Evolutionary conservation across 2,113 vertebrate genomes (phyloP).

Genomic region (Pithys albifrons): DNA sequence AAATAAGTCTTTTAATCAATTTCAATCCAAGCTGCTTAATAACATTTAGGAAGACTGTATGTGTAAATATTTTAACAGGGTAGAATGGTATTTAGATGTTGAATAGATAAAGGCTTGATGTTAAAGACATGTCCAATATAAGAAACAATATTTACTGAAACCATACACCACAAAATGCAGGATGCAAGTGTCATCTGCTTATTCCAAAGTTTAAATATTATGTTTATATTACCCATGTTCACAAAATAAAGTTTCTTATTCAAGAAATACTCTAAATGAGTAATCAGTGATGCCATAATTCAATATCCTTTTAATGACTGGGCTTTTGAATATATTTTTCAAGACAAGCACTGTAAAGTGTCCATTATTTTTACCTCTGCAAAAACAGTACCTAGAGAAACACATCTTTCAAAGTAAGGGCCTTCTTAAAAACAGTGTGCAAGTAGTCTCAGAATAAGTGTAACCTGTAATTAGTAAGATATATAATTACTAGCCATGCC

Average conservation of each 20-base stretch:
- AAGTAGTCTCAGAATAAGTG: background rate
- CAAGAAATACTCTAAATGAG: background rate
- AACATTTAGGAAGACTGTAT: background rate
- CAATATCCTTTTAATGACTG: background rate
- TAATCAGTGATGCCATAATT: background rate
- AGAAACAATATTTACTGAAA: background rate
- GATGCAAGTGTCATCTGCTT: background rate
- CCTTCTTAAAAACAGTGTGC: background rate
- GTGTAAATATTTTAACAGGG: background rate
- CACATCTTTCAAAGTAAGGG: background rate
- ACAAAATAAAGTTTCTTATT: background rate
- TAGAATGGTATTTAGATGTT: background rate
- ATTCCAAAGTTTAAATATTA: background rate
- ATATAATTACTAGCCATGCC: background rate
- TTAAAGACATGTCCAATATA: background rate
- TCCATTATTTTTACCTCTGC: background rate
- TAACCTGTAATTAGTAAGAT: background rate
- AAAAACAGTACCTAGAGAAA: background rate
- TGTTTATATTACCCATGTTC: background rate
- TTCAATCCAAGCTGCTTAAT: background rate
- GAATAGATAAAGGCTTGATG: background rate
- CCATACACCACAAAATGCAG: background rate
- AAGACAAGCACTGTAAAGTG: background rate
- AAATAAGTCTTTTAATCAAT: background rate
- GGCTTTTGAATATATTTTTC: background rate